Conservation (phyloP, 2,113 vertebrate genomes). For the Phrynosoma platyrhinos region DNA sequence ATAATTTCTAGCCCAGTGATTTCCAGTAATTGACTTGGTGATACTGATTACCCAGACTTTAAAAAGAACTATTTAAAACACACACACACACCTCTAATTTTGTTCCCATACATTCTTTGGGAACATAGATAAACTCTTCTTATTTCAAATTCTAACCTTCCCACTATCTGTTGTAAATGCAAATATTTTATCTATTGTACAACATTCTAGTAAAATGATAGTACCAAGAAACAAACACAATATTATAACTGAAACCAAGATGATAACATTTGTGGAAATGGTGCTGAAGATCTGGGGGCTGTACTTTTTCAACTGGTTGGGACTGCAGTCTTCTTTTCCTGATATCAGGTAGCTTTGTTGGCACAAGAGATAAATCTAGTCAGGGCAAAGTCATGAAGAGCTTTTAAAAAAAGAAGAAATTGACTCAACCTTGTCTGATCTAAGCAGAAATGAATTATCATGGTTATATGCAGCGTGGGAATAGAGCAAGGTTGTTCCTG, state of each 20-base stretch:
- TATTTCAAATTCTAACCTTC: not conserved
- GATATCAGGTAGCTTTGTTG: conserved; percentile 37
- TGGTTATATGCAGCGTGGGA: conserved; percentile 12
- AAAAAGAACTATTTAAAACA: not conserved
- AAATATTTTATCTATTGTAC: not conserved
- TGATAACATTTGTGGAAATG: not conserved
- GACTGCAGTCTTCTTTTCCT: conserved; percentile 18
- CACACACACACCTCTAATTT: not conserved
- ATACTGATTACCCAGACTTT: not conserved
- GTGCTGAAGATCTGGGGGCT: not conserved
- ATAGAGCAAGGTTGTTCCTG: conserved; percentile 43
- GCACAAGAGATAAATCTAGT: conserved; percentile 37
- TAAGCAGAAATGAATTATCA: conserved; percentile 53
- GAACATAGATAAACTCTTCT: not conserved
- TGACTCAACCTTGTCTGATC: conserved; percentile 33
- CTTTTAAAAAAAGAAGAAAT: conserved; percentile 29
- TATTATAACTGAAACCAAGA: conserved; percentile 10
- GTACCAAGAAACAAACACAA: not conserved
- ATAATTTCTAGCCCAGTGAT: not conserved
- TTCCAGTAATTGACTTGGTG: not conserved
- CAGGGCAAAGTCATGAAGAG: conserved; percentile 34
- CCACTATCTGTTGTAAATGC: not conserved
- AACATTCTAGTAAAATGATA: not conserved
- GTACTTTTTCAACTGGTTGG: not conserved
- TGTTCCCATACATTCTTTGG: not conserved